Evolutionary conservation across 2,797 vertebrate species (phyloP).

Genomic region (Rhinophrynus dorsalis): DNA sequence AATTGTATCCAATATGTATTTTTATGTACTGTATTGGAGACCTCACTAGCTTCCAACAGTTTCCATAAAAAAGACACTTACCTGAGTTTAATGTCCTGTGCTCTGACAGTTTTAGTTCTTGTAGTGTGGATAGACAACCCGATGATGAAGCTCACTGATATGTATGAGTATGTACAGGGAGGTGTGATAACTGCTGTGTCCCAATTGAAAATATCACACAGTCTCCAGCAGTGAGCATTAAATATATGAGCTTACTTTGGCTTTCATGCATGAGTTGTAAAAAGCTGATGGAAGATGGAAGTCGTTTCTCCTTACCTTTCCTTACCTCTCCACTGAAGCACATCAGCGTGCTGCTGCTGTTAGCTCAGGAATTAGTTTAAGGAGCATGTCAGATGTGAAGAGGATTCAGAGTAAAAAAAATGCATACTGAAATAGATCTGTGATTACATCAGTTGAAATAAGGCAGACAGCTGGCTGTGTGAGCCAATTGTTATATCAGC

Average conservation of each 20-base stretch:
- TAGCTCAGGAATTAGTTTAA: constrained; percentile 62
- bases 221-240: constrained; percentile 56
- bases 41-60: too few species aligned
- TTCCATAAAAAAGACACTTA: too few species aligned
- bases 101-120: neutral
- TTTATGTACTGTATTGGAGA: too few species aligned
- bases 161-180: neutral
- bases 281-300: constrained; percentile 54
- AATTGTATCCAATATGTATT: too few species aligned
- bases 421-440: constrained; percentile 74
- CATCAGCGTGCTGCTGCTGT: constrained; percentile 68
- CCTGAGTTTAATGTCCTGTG: neutral
- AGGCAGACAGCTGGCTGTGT: constrained; percentile 74
- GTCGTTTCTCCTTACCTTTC: constrained; percentile 82
- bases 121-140: neutral
- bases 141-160: neutral
- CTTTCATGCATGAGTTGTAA: constrained; percentile 68
- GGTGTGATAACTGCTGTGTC: constrained; percentile 8
- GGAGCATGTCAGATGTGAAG: constrained; percentile 62
- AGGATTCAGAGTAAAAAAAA: constrained; percentile 63
- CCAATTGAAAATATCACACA: constrained; percentile 50
- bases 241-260: constrained; percentile 64
- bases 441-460: constrained; percentile 75
- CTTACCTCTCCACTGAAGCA: constrained; percentile 84
- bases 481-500: constrained; percentile 79